These are phyloP conservation scores for Diploptera punctata DNA, from an alignment of 2,888 invertebrate species.

Conservation along the genomic window DNA sequence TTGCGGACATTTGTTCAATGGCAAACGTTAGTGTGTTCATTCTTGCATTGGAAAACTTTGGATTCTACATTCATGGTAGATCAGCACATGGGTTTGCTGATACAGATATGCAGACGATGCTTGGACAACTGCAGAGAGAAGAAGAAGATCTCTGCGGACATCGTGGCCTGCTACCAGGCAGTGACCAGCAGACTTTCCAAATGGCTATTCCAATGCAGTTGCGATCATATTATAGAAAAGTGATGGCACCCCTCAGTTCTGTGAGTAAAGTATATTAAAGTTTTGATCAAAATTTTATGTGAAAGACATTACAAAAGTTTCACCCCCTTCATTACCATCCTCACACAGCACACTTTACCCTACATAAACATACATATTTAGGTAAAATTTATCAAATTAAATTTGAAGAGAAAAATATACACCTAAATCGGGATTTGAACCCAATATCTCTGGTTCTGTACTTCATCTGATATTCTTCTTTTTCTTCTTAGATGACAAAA, in stretches of 20 bases:
- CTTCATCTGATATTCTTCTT: too few species aligned
- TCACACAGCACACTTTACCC: too few species aligned
- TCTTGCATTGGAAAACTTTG: constrained; percentile 69
- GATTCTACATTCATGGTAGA: constrained; percentile 82
- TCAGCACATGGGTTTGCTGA: constrained; percentile 83
- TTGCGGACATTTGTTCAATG: constrained; percentile 81
- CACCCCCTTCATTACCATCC: too few species aligned
- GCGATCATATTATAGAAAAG: constrained; percentile 64
- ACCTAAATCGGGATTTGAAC: too few species aligned
- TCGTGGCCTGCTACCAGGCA: constrained; percentile 76
- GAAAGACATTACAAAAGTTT: too few species aligned
- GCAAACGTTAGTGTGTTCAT: constrained; percentile 81
- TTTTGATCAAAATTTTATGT: too few species aligned
- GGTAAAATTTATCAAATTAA: too few species aligned
- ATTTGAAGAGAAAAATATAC: too few species aligned
- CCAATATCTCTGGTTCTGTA: too few species aligned
- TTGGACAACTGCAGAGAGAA: constrained; percentile 74
- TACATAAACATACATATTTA: too few species aligned
- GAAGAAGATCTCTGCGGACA: constrained; percentile 77
- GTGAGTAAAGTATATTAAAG: too few species aligned
- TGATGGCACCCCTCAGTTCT: constrained; percentile 60
- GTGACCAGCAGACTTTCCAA: constrained; percentile 77
- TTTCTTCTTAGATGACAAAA: too few species aligned
- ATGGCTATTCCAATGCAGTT: constrained; percentile 70
- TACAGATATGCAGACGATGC: constrained; percentile 77